Evolutionary conservation across 2,113 vertebrate genomes (phyloP).

Genomic region (Sorex fumeus): DNA sequence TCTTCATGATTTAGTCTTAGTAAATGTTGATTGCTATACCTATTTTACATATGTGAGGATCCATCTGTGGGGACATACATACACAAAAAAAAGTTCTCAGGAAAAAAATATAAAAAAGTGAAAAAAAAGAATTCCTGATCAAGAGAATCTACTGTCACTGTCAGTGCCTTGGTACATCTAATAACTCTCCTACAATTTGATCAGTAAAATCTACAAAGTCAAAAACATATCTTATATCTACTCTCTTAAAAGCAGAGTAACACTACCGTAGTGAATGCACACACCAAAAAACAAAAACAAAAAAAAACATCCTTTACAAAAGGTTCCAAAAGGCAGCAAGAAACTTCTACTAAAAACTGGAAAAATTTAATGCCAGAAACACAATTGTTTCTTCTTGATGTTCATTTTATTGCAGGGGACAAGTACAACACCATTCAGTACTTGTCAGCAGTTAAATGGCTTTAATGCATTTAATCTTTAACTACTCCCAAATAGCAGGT

Average conservation of each 20-base stretch:
- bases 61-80: too few species aligned
- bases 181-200: neutral
- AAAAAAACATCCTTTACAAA: neutral
- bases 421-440: slow-evolving; percentile 21
- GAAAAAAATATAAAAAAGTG: too few species aligned
- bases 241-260: neutral
- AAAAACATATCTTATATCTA: neutral
- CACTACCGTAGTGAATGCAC: neutral
- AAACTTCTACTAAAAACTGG: neutral
- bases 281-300: neutral
- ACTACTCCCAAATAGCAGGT: slow-evolving; percentile 4
- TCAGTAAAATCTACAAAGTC: neutral
- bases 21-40: too few species aligned
- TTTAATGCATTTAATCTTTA: slow-evolving; percentile 61
- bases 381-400: slow-evolving; percentile 26
- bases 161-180: neutral
- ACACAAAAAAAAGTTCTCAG: too few species aligned
- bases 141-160: neutral
- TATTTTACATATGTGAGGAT: too few species aligned
- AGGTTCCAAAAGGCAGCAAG: neutral
- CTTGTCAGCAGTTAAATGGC: slow-evolving; percentile 2
- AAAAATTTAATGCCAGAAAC: neutral
- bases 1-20: too few species aligned
- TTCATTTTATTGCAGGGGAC: neutral
- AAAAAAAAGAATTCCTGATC: too few species aligned